Base-by-base conservation (phyloP, 2,797 vertebrate genomes). In the Gallinago solitaria region DNA sequence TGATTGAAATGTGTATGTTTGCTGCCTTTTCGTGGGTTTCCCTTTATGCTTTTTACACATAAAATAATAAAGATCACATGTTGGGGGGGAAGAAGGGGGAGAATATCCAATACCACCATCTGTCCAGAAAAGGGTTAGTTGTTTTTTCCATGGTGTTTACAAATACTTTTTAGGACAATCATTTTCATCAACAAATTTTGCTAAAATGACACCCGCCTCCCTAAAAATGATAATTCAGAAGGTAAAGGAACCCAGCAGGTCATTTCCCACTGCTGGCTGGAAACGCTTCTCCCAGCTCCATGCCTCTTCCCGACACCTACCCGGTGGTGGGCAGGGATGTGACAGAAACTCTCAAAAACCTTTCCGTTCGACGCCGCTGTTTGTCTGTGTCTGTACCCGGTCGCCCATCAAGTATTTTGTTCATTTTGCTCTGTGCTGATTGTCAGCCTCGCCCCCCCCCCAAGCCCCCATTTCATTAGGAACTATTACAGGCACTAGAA, bases 321-420 rank as follows among this genome's bases (percentile, higher is more conserved):
- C 33, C 4, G 1, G 35, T 33, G 6, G 11, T 1, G 20, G 54
- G 77, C 53, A 83, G 76, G 54, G 71, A 77, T 14, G 47, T 1
- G 89, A 47, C 8, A 83, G 60, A 33, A 77, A 24, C 5, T 0
- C 57, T 75, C 9, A 2, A 39, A 84, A 90, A 9, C 14, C 19
- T 25, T 75, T 43, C 3, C 1, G 1, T 41, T 11, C 1, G 2
- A 3, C 21, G 9, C 9, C 0, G 2, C 9, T 4, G 1, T 33
- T 59, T 0, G 6, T 0, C 21, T 6, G 24, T 0, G 0, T 47
- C 37, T 3, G 0, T 27, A 7, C 60, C 28, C 28, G 2, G 41
- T 41, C 1, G 0, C 70, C 27, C 74, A 8, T n/a, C 2, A 3
- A 12, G 50, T 5, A 2, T 60, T 94, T 56, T 25, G 19, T 32